These are phyloP conservation scores for Coptodon rendalli DNA, from an alignment of 2,113 vertebrate genomes.

Conservation along the genomic window DNA sequence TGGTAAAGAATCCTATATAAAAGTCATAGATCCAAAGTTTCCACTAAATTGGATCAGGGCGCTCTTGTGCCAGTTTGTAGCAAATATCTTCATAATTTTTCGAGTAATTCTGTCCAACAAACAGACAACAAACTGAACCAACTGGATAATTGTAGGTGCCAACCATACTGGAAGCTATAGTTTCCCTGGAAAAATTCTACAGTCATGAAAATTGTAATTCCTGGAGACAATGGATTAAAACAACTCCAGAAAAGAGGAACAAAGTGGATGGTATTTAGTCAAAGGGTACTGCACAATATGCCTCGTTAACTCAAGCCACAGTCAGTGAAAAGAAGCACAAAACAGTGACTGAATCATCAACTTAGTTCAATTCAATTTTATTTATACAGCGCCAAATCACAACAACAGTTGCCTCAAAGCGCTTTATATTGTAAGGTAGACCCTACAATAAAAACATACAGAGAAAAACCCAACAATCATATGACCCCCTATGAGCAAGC, in stretches of 20 bases:
- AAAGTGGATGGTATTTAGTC: neutral
- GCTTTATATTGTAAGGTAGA: neutral
- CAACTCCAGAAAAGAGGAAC: neutral
- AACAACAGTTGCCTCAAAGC: accelerated
- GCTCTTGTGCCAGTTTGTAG: neutral
- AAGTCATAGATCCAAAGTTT: neutral
- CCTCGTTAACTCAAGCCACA: neutral
- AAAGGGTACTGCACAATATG: neutral
- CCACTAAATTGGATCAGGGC: neutral
- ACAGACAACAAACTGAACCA: neutral
- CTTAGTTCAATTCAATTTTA: neutral
- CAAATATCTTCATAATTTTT: neutral
- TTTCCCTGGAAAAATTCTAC: neutral
- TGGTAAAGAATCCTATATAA: neutral
- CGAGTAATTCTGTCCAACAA: neutral
- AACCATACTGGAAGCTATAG: neutral
- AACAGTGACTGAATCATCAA: neutral
- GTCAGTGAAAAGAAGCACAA: neutral
- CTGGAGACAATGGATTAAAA: neutral
- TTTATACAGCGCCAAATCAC: neutral
- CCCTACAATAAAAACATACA: neutral
- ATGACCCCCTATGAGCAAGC: neutral
- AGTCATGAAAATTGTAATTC: neutral
- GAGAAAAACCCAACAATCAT: neutral
- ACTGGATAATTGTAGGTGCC: neutral